Conservation (phyloP, 2,113 vertebrate genomes). For the Elgaria multicarinata region DNA sequence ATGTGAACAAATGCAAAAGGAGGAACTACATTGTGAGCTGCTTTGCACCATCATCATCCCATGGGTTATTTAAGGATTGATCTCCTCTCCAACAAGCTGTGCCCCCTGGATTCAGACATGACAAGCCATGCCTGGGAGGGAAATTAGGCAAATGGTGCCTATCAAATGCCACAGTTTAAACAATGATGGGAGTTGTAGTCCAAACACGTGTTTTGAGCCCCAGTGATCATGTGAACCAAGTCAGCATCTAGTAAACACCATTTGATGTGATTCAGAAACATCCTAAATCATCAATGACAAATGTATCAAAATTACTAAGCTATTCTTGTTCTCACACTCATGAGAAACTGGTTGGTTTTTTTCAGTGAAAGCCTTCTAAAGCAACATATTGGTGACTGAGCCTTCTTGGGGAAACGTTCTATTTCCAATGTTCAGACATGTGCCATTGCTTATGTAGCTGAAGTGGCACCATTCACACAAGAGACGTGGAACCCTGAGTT, state of each 20-base stretch:
- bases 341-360: neutral
- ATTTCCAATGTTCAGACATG: no score
- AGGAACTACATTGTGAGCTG: no score
- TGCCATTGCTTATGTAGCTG: no score
- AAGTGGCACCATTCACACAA: no score
- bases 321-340: neutral
- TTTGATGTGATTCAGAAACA: neutral
- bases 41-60: no score
- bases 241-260: neutral
- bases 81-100: no score
- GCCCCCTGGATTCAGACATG: no score
- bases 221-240: neutral
- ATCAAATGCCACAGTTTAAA: no score
- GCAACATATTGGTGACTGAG: neutral
- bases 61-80: no score
- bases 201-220: neutral
- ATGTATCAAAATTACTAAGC: neutral
- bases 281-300: neutral
- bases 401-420: neutral
- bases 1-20: neutral
- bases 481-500: no score
- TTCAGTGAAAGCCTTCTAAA: neutral
- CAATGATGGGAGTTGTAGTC: neutral
- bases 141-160: no score
- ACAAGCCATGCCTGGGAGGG: no score